phyloP scores from a whole-genome alignment of 2,797 vertebrate genomes.

The Dendrocincla tyrannina region DNA sequence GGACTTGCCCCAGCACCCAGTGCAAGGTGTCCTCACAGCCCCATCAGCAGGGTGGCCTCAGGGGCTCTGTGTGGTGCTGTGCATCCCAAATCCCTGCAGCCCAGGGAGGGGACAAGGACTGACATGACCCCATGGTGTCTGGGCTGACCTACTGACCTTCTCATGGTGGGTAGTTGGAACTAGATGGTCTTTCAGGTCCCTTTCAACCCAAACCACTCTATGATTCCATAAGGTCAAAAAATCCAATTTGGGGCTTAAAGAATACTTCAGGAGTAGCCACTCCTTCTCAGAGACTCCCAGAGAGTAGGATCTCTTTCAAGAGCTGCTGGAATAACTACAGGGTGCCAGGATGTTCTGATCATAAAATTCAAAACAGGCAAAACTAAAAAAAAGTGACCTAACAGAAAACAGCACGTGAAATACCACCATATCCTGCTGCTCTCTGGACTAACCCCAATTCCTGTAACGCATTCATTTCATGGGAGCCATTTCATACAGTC shows the following conservation, averaged over 20 bases:
- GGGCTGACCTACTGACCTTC: not conserved
- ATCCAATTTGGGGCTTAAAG: not conserved
- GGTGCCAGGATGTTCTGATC: not conserved
- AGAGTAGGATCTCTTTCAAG: not conserved
- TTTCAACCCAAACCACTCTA: not conserved
- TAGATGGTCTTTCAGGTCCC: not conserved
- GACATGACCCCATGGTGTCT: rapidly evolving
- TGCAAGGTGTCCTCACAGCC: not conserved
- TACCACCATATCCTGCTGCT: not conserved
- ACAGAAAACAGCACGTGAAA: not conserved
- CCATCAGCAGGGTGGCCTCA: not conserved
- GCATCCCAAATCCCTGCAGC: not conserved
- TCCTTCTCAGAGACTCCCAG: not conserved
- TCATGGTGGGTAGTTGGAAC: not conserved
- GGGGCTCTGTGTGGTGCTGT: not conserved
- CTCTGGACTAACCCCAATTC: not conserved
- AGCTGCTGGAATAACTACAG: not conserved
- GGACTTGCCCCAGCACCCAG: not conserved
- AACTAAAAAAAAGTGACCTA: not conserved
- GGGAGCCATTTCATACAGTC: not conserved
- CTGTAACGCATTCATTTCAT: not conserved
- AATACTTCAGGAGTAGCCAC: not conserved
- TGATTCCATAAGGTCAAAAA: not conserved
- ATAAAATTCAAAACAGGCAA: not conserved
- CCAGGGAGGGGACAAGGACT: not conserved